Evolutionary conservation across 2,797 vertebrate genomes (phyloP).

Genomic region (Macrochelys suwanniensis): DNA sequence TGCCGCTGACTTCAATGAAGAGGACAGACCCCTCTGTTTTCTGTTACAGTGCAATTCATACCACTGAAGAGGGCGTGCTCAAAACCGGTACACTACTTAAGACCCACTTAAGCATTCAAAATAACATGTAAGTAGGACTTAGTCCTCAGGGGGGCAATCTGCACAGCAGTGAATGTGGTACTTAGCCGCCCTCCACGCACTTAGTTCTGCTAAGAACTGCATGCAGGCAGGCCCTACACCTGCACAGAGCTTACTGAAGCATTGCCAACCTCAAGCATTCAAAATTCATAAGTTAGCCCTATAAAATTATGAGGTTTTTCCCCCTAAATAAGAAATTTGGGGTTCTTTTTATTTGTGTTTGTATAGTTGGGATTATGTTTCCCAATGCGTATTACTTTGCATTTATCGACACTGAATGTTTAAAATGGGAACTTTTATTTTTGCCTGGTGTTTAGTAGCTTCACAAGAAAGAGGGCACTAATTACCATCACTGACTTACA

Average conservation of each 20-base stretch:
- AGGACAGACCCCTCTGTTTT: not conserved
- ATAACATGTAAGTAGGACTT: not conserved
- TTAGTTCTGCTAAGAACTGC: not conserved
- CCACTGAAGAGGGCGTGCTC: not conserved
- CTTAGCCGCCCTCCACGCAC: not conserved
- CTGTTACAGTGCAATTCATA: not conserved
- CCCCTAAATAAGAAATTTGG: not conserved
- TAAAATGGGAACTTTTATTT: slow-evolving; percentile 68
- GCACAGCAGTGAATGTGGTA: not conserved
- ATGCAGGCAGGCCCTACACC: rapidly evolving
- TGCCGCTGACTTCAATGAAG: rapidly evolving
- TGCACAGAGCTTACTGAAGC: rapidly evolving
- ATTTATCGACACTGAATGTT: too few relatives aligned
- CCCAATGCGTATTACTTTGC: too few relatives aligned
- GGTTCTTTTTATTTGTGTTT: not conserved
- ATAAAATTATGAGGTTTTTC: not conserved
- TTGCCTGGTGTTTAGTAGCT: slow-evolving; percentile 63
- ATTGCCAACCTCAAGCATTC: not conserved
- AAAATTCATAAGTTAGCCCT: not conserved
- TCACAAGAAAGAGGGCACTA: slow-evolving; percentile 55
- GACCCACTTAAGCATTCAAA: rapidly evolving
- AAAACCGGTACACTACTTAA: not conserved
- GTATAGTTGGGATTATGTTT: too few relatives aligned
- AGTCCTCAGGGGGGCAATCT: not conserved
- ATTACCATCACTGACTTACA: slow-evolving; percentile 48